Evolutionary conservation across 2,888 invertebrate genomes (phyloP).

Genomic region (Callinectes sapidus): DNA sequence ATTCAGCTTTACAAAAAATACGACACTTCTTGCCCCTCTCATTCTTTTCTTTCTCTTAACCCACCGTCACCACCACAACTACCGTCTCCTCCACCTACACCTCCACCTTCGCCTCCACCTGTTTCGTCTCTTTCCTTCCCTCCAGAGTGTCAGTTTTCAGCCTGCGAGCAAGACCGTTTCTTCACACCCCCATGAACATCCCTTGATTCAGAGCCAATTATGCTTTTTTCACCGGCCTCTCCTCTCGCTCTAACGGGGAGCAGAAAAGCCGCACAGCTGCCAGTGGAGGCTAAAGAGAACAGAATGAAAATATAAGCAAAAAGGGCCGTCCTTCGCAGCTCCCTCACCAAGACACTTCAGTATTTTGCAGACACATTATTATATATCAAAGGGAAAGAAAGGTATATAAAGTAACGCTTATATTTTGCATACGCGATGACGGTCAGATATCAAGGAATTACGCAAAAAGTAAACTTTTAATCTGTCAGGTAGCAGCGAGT

Average conservation of each 20-base stretch:
- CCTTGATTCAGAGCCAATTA: neutral
- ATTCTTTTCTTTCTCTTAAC: neutral
- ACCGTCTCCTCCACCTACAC: too few relatives aligned
- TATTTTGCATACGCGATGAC: neutral
- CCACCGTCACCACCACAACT: neutral
- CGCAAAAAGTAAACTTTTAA: neutral
- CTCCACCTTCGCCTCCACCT: too few relatives aligned
- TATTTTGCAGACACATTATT: neutral
- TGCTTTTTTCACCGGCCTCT: neutral
- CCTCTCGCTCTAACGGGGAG: neutral
- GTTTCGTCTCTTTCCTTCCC: too few relatives aligned
- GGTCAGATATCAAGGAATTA: neutral
- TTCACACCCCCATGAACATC: neutral
- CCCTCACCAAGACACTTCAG: neutral
- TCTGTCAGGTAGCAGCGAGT: neutral
- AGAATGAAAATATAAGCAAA: neutral
- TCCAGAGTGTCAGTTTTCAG: too few relatives aligned
- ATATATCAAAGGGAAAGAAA: neutral
- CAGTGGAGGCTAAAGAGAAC: neutral
- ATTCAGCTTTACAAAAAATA: too few relatives aligned
- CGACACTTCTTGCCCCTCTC: too few relatives aligned
- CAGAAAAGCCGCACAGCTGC: neutral
- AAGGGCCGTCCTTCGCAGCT: neutral
- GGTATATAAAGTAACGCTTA: neutral
- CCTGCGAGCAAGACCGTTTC: neutral